A percentile compares a stretch with the other conserved stretches of the same genome.
phyloP scores from a whole-genome alignment of 2,888 invertebrate species.

The Branchipolynoe longqiensis region DNA sequence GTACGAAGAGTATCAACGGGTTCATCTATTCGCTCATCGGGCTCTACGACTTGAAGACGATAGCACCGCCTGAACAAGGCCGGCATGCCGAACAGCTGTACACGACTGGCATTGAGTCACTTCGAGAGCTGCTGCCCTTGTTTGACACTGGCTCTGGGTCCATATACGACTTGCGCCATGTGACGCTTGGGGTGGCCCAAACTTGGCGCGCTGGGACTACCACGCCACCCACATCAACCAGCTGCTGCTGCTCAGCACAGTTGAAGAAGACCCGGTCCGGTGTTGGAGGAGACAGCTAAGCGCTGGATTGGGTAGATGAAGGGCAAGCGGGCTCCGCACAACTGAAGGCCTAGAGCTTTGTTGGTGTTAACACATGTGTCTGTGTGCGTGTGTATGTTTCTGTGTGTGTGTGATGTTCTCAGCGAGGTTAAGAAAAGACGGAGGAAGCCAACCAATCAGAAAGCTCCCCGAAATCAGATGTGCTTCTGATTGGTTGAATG shows the following conservation, averaged over 20 bases:
- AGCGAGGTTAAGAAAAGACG: too few species aligned
- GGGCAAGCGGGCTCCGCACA: constrained; percentile 96
- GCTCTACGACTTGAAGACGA: constrained; percentile 93
- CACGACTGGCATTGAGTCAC: constrained; percentile 84
- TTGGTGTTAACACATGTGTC: too few species aligned
- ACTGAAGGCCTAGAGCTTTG: too few species aligned
- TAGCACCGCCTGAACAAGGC: constrained; percentile 86
- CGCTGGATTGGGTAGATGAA: constrained; percentile 97
- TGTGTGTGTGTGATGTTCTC: too few species aligned
- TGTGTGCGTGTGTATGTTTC: too few species aligned
- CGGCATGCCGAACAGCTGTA: constrained; percentile 80
- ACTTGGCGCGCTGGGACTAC: constrained; percentile 98
- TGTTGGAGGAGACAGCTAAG: constrained; percentile 91
- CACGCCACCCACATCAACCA: constrained; percentile 99
- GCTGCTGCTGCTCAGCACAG: constrained; percentile 88
- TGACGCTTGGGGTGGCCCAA: constrained; percentile 89
- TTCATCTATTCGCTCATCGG: constrained; percentile 98
- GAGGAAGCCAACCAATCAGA: too few species aligned
- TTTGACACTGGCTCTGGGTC: constrained; percentile 97
- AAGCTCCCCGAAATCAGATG: too few species aligned
- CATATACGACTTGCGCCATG: constrained; percentile 96
- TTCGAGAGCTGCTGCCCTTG: constrained; percentile 92
- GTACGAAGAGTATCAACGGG: constrained; percentile 99
- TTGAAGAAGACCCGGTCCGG: constrained; percentile 88
- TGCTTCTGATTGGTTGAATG: too few species aligned